phyloP scores from a whole-genome alignment of 2,888 invertebrate genomes.

The Ptycholaimellus sp. region DNA sequence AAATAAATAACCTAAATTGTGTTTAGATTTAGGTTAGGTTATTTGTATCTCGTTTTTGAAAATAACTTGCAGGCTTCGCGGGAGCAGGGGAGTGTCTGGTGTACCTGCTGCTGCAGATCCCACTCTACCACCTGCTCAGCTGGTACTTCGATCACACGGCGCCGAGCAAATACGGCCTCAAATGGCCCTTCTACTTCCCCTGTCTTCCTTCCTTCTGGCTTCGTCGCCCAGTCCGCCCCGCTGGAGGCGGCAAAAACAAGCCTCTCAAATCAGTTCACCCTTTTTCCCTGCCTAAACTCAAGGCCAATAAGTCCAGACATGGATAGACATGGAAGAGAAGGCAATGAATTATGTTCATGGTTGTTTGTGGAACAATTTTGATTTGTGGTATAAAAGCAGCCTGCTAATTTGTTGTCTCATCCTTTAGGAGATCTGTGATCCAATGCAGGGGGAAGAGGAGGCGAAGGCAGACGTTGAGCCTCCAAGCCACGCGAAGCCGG shows the following conservation, averaged over 20 bases:
- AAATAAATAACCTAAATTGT: too few species aligned
- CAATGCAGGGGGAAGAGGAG: background rate
- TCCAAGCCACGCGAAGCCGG: background rate
- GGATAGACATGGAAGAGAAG: too few species aligned
- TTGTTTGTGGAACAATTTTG: background rate
- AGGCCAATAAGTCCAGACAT: too few species aligned
- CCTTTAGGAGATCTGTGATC: background rate
- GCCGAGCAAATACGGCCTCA: slow-evolving; percentile 6
- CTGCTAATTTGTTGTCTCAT: background rate
- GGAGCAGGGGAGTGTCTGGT: background rate
- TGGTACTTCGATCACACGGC: slow-evolving; percentile 4
- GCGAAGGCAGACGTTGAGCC: slow-evolving; percentile 1
- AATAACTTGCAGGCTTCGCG: too few species aligned
- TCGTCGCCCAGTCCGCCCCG: background rate
- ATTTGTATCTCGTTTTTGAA: too few species aligned
- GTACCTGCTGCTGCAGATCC: background rate
- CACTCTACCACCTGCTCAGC: background rate
- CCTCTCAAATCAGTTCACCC: too few species aligned
- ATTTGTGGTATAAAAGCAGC: background rate
- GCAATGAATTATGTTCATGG: too few species aligned
- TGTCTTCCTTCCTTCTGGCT: slow-evolving; percentile 2
- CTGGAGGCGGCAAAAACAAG: too few species aligned
- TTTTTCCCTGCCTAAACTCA: too few species aligned
- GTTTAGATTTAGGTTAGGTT: too few species aligned
- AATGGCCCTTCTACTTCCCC: slow-evolving; percentile 2